phyloP scores from a whole-genome alignment of 2,797 vertebrate species.

The Cottoperca gobio region DNA sequence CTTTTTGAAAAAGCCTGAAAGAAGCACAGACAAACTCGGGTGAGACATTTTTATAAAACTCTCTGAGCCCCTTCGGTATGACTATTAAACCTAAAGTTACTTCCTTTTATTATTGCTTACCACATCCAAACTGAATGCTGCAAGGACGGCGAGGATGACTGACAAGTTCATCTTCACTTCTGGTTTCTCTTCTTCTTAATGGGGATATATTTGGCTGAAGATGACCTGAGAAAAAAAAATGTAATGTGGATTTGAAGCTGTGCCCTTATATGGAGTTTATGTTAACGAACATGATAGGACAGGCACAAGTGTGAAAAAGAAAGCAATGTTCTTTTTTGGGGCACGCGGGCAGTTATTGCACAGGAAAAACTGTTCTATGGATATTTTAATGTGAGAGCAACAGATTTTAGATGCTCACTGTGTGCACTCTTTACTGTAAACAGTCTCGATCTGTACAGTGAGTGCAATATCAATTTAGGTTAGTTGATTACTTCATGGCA shows the following conservation, averaged over 20 bases:
- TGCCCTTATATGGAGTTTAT: constrained; percentile 50
- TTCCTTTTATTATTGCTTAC: constrained; percentile 65
- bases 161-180: constrained; percentile 71
- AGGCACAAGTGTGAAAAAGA: constrained; percentile 13
- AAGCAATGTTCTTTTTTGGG: too few species aligned
- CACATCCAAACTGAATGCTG: constrained; percentile 40
- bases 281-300: background rate
- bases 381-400: constrained; percentile 4
- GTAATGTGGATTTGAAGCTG: constrained; percentile 21
- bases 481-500: constrained; percentile 30
- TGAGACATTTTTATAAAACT: background rate
- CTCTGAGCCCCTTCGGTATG: background rate
- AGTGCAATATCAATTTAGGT: constrained; percentile 38
- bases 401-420: constrained; percentile 24
- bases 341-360: background rate
- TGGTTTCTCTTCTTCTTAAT: constrained; percentile 62
- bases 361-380: background rate
- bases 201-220: constrained; percentile 47
- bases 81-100: background rate
- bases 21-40: constrained; percentile 33
- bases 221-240: constrained; percentile 2
- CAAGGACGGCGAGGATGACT: constrained; percentile 58
- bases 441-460: constrained; percentile 35
- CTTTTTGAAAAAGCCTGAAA: constrained; percentile 54
- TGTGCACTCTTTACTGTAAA: constrained; percentile 46